These are phyloP conservation scores for Phoxinus phoxinus DNA, from an alignment of 2,113 vertebrate genomes.

Conservation along the genomic window DNA sequence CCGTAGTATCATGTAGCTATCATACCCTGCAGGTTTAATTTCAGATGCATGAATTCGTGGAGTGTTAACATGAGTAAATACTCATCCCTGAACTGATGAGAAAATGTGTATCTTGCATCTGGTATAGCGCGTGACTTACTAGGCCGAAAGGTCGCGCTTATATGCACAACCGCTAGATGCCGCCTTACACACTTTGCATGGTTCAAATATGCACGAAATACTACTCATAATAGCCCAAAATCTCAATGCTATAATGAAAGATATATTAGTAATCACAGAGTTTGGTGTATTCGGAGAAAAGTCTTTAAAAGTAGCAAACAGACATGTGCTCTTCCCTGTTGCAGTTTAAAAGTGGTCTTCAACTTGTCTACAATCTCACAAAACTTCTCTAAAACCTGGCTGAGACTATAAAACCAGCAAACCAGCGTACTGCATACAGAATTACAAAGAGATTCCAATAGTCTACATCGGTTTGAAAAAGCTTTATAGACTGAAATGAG, in stretches of 20 bases:
- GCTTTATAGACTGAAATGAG: not conserved
- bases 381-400: not conserved
- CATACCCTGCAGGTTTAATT: not conserved
- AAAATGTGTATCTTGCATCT: not conserved
- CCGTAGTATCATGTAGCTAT: not conserved
- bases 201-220: not conserved
- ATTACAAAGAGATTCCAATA: not conserved
- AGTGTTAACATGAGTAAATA: not conserved
- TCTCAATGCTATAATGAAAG: not conserved
- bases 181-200: not conserved
- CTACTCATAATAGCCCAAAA: not conserved
- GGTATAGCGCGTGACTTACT: not conserved
- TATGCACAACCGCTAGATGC: slow-evolving; percentile 5
- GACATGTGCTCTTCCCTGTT: not conserved
- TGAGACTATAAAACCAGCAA: not conserved
- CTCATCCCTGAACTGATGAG: not conserved
- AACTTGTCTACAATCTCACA: not conserved
- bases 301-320: not conserved
- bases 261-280: not conserved
- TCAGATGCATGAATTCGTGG: not conserved
- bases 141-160: not conserved
- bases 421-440: not conserved
- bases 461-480: not conserved
- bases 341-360: not conserved
- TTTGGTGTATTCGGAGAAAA: not conserved